These are phyloP conservation scores for Caenorhabditis japonica DNA, from an alignment of 2,888 invertebrate species.

Conservation along the genomic window DNA sequence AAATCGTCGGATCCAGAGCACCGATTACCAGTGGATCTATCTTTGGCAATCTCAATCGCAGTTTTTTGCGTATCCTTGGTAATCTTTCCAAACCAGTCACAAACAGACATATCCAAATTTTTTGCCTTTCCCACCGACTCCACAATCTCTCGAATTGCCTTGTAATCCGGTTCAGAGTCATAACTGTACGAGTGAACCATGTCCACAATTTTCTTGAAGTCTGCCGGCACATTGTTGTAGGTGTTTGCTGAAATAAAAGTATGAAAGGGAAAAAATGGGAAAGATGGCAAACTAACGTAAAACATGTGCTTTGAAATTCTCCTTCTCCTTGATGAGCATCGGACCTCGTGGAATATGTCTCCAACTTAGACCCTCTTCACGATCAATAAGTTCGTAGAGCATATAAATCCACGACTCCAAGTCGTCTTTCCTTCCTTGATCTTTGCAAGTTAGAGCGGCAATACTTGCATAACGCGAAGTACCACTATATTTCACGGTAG, in stretches of 20 bases:
- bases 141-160: constrained; percentile 21
- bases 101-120: constrained; percentile 9
- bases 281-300: constrained; percentile 22
- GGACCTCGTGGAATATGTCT: constrained; percentile 3
- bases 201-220: constrained; percentile 50
- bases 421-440: constrained; percentile 42
- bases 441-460: constrained; percentile 14
- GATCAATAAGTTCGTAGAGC: constrained; percentile 41
- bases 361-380: constrained; percentile 32
- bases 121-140: constrained; percentile 8
- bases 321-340: constrained; percentile 39
- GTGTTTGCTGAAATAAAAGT: constrained; percentile 12
- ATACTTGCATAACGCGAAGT: constrained; percentile 36
- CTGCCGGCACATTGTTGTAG: constrained; percentile 25
- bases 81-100: constrained; percentile 31
- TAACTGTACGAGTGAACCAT: constrained; percentile 16
- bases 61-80: neutral
- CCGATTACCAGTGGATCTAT: constrained; percentile 15
- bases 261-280: no score
- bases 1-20: constrained; percentile 45
- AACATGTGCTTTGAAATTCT: constrained; percentile 24
- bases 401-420: constrained; percentile 52
- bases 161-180: constrained; percentile 40
- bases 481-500: constrained; percentile 18
- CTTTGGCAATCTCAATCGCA: constrained; percentile 7